Evolutionary conservation across 2,888 invertebrate genomes (phyloP).

Genomic region (Drosophila monieri): DNA sequence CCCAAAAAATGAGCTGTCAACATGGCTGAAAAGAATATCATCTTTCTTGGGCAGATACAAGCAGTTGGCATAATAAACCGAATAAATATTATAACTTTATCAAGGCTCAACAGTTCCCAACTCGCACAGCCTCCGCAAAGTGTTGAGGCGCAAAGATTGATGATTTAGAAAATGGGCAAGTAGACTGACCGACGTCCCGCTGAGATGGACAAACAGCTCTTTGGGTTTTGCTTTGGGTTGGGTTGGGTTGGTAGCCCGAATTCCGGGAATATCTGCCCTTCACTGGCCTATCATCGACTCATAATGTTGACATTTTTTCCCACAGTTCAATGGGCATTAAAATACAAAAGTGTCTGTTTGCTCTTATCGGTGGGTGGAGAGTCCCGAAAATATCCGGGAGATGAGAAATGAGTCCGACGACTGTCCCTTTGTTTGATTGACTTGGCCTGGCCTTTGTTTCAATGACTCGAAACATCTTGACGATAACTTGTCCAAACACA

Average conservation of each 20-base stretch:
- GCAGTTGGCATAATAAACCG: constrained; percentile 56
- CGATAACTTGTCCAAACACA: constrained; percentile 69
- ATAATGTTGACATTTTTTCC: constrained; percentile 79
- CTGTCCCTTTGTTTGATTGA: constrained; percentile 73
- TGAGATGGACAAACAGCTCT: constrained; percentile 44
- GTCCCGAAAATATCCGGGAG: constrained; percentile 33
- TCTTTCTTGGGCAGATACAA: constrained; percentile 31
- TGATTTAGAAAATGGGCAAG: constrained; percentile 59
- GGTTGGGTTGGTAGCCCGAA: constrained; percentile 22
- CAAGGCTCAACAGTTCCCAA: constrained; percentile 51
- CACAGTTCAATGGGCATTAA: constrained; percentile 71
- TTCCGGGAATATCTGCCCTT: constrained; percentile 13
- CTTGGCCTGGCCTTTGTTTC: constrained; percentile 74
- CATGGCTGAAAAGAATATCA: constrained; percentile 32
- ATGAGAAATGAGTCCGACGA: constrained; percentile 38
- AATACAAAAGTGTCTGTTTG: constrained; percentile 56
- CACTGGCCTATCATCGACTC: constrained; percentile 44
- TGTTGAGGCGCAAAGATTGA: constrained; percentile 81
- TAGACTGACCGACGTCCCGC: constrained; percentile 28
- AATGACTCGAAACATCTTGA: constrained; percentile 74
- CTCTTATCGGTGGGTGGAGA: constrained; percentile 48
- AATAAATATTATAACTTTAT: constrained; percentile 76
- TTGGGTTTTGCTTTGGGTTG: constrained; percentile 23
- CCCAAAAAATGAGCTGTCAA: constrained; percentile 61
- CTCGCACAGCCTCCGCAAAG: constrained; percentile 47